These are phyloP conservation scores for Drosophila neoperkinsi DNA, from an alignment of 2,888 invertebrate genomes.

Conservation along the genomic window DNA sequence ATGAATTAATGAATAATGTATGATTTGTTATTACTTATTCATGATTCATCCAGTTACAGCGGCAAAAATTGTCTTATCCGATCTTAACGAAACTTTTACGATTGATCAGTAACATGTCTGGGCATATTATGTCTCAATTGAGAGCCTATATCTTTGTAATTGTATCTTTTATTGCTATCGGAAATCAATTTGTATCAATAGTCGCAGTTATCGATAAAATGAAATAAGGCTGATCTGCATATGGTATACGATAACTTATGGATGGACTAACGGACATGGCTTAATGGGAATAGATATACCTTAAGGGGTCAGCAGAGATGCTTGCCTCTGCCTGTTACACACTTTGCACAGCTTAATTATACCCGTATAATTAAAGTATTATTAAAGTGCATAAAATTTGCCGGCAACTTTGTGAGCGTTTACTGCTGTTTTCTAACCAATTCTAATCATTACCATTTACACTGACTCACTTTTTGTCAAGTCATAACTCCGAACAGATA, in stretches of 20 bases:
- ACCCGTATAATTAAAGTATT: neutral
- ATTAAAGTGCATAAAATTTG: neutral
- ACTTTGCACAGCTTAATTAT: neutral
- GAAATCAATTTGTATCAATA: neutral
- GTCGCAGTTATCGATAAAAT: neutral
- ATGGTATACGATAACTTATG: neutral
- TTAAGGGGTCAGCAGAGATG: no score
- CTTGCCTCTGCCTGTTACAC: neutral
- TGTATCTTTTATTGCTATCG: neutral
- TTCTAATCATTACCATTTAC: neutral
- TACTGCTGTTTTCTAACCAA: no score
- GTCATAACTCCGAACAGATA: slow-evolving; percentile 37
- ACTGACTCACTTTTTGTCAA: slow-evolving; percentile 20
- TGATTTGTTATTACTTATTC: neutral
- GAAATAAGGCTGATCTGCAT: neutral
- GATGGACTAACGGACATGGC: neutral
- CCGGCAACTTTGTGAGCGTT: neutral
- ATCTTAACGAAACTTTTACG: neutral
- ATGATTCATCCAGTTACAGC: no score
- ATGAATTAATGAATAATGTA: neutral
- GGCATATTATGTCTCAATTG: neutral
- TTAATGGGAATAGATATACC: no score
- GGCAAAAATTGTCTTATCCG: neutral
- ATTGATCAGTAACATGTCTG: neutral
- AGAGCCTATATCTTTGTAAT: neutral